Conservation (phyloP, 2,113 vertebrate species). For the Neotragus moschatus region DNA sequence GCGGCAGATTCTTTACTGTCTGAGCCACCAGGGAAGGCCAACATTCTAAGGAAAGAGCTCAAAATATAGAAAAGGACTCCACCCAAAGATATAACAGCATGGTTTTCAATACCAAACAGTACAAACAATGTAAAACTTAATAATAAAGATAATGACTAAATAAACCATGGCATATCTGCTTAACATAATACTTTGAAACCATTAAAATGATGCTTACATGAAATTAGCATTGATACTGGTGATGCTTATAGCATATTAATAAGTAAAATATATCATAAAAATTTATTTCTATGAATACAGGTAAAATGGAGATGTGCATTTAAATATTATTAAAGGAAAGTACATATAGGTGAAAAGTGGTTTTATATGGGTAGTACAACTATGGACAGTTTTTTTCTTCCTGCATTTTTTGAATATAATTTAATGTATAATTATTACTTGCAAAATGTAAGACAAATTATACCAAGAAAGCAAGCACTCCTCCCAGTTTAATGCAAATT, state of each 20-base stretch:
- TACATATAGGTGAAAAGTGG: neutral
- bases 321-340: conserved; percentile 6
- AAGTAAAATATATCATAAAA: neutral
- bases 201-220: conserved; percentile 22
- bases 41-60: neutral
- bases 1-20: neutral
- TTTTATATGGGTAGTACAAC: neutral
- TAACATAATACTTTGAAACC: neutral
- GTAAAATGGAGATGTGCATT: neutral
- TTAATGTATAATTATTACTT: conserved; percentile 51
- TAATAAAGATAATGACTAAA: conserved; percentile 2
- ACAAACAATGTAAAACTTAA: conserved; percentile 17
- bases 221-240: neutral
- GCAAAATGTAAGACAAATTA: conserved; percentile 47
- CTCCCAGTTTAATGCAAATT: conserved; percentile 42
- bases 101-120: neutral
- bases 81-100: neutral
- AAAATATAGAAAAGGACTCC: neutral
- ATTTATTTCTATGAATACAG: neutral
- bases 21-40: neutral
- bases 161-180: neutral
- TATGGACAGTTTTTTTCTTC: neutral
- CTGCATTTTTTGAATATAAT: conserved; percentile 31
- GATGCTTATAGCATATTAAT: neutral
- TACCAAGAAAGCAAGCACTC: conserved; percentile 13